Base-by-base conservation (phyloP, 2,113 vertebrate genomes). In the Anas platyrhynchos region DNA sequence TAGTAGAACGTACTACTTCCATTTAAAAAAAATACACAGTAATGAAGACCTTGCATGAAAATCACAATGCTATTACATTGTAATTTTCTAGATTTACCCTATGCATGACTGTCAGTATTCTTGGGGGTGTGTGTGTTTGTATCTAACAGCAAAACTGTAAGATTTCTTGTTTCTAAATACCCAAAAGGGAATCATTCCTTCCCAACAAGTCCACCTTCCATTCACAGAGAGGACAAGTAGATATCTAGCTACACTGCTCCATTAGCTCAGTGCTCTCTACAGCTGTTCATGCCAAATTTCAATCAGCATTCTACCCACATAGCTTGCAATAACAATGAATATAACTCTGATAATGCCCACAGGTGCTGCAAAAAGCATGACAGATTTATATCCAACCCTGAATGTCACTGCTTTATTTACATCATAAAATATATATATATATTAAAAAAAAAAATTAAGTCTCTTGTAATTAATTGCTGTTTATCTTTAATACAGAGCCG, bases 401-500 rank as follows among this genome's bases (percentile, higher is more conserved):
- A 86, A 83, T 50, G 29, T 58, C 6, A 0, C 29, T 73, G 43
- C 38, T 67, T 62, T 68, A 25, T 48, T 67, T 80, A 68, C 83
- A 65, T 26, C 50, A 43, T 4, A 46, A 3, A 44, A 21, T 56
- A 68, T 23, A 9, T 25, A 25, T 41, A 41, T 41, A 41, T 41
- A 41, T 41, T 41, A 13, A 41, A 41, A 23, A 27, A 29, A 12
- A 16, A 9, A 7, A 34, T 34, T 83, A 31, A 13, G n/a, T 54
- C 44, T 56, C 14, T 75, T 88, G 17, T 27, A 77, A 84, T 83
- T 76, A 86, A 96, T 22, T 77, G 66, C 34, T 92, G 32, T 56
- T 93, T 41, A 59, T 59, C 83, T 95, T 94, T 83, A 68, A 61
- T 88, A 23, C 85, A 98, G 97, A 77, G 16, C 66, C 11, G 26